Base-by-base conservation (phyloP, 2,888 invertebrate genomes). In the Frankliniella fusca region DNA sequence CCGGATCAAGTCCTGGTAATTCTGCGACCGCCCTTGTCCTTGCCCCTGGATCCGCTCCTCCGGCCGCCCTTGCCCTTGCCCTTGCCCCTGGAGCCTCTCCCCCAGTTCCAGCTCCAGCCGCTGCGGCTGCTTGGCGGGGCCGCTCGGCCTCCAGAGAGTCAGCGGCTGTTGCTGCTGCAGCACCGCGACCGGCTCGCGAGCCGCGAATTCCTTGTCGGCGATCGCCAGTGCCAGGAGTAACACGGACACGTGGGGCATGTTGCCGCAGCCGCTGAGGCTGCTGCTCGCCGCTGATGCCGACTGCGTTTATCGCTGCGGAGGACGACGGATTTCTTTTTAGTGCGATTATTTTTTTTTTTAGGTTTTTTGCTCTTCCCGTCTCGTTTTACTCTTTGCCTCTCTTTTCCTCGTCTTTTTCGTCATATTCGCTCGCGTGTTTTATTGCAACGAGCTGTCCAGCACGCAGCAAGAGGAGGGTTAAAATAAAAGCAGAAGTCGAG, bases 181-280 rank as follows among this genome's bases (percentile, higher is more conserved):
- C 70, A 70, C 23, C 3, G 70, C 70, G 23, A 70, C 23, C 23
- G 70, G 23, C 70, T 70, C 23, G 70, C 70, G 70, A n/a, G 70
- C 70, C 70, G 23, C 70, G 23, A 70, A 70, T 23, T 70, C 70
- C 70, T 70, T 70, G 70, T 70, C 70, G 70, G 70, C 70, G 70
- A 70, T 70, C 23, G 70, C 23, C 70, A 70, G 70, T 23, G 70
- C 70, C 70, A 70, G 70, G 23, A 70, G 70, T 23, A 70, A 23
- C 70, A 70, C 70, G 23, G 70, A 70, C 70, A 23, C 70, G 23
- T n/a, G 70, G 23, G 70, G 23, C 70, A 23, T 11, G 23, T 11
- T 70, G 70, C 23, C 23, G 70, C 23, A 23, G 70, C 8, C 23
- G 23, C 23, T 70, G 23, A 1, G 15, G 65, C 65, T 65, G 65